These are phyloP conservation scores for Calonectris borealis DNA, from an alignment of 2,113 vertebrate species.

Conservation along the genomic window DNA sequence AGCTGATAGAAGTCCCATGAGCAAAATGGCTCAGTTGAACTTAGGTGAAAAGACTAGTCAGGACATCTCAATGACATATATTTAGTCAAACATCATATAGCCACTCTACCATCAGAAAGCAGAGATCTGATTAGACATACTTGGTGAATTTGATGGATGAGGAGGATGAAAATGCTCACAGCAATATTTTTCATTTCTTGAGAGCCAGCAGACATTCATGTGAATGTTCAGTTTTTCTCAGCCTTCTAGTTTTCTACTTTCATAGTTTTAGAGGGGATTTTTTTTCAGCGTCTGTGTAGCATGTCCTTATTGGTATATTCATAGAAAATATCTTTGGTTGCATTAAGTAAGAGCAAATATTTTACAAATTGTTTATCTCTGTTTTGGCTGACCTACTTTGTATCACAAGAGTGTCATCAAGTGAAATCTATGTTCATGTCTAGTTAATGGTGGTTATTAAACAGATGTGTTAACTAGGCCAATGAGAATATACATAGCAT, in stretches of 20 bases:
- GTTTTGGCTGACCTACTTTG: neutral
- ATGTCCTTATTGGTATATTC: neutral
- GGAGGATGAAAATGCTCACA: constrained; percentile 4
- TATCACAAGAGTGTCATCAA: neutral
- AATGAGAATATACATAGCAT: neutral
- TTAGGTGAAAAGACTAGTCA: neutral
- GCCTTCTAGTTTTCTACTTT: neutral
- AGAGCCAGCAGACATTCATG: neutral
- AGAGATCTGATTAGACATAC: constrained; percentile 30
- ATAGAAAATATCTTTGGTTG: neutral
- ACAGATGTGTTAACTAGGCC: neutral
- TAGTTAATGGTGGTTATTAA: neutral
- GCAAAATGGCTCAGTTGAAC: neutral
- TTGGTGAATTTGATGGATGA: neutral
- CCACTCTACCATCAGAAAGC: neutral
- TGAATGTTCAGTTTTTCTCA: neutral
- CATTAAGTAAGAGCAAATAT: neutral
- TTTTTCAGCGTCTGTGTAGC: neutral
- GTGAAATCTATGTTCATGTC: neutral
- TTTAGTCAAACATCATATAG: constrained; percentile 15
- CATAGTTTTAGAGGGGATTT: neutral
- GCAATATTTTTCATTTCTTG: neutral
- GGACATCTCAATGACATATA: neutral
- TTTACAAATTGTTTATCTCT: neutral
- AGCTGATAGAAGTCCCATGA: neutral